These are phyloP conservation scores for Crotophaga sulcirostris DNA, from an alignment of 2,113 vertebrate genomes.

Conservation along the genomic window DNA sequence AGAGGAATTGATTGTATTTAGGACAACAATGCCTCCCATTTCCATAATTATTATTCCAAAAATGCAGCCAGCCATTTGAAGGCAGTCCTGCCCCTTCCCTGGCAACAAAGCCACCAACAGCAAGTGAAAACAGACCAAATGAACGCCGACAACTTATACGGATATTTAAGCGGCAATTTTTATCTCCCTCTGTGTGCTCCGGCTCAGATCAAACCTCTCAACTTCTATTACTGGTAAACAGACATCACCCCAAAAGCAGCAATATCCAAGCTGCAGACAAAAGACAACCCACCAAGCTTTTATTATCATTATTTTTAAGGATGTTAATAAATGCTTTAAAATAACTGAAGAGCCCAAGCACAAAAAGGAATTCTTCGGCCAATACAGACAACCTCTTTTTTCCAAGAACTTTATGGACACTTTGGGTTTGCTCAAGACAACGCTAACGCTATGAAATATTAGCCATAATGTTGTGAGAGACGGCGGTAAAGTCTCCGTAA, in stretches of 20 bases:
- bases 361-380: not conserved
- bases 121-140: slow-evolving; percentile 39
- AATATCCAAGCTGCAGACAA: not conserved
- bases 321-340: slow-evolving; percentile 10
- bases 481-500: slow-evolving; percentile 31
- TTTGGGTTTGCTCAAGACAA: slow-evolving; percentile 29
- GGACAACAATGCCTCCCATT: slow-evolving; percentile 41
- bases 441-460: slow-evolving; percentile 27
- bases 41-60: slow-evolving; percentile 62
- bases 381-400: not conserved
- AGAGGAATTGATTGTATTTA: slow-evolving; percentile 65
- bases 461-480: not conserved
- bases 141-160: not conserved
- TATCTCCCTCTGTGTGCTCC: not conserved
- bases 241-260: not conserved
- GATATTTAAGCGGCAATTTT: not conserved
- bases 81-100: slow-evolving; percentile 44
- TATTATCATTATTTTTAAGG: not conserved
- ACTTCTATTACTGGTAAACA: not conserved
- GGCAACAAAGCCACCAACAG: slow-evolving; percentile 43
- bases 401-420: slow-evolving; percentile 62
- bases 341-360: not conserved
- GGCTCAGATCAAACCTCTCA: not conserved
- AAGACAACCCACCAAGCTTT: not conserved
- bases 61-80: slow-evolving; percentile 58